A percentile compares a stretch with the other conserved stretches of the same genome.
phyloP scores from a whole-genome alignment of 2,113 vertebrate genomes.

The Anarrhichthys ocellatus region DNA sequence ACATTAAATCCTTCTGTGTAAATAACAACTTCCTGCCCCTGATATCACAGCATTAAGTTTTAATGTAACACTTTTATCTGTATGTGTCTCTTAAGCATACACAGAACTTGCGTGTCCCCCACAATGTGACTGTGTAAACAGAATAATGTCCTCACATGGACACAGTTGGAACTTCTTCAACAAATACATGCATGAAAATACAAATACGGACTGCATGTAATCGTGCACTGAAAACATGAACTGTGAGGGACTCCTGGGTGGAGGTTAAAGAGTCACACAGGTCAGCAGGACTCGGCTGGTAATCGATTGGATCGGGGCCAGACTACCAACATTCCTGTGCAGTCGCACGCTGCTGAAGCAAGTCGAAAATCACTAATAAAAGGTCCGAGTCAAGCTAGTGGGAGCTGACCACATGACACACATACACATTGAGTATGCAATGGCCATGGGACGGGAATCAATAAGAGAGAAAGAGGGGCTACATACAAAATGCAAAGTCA shows the following conservation, averaged over 20 bases:
- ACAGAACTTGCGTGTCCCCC: background rate
- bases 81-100: background rate
- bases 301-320: slow-evolving; percentile 61
- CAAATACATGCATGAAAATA: background rate
- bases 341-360: slow-evolving; percentile 28
- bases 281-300: slow-evolving; percentile 37
- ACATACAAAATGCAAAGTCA: background rate
- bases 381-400: slow-evolving; percentile 52
- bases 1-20: background rate
- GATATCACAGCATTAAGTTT: background rate
- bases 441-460: background rate
- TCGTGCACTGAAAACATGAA: slow-evolving; percentile 24
- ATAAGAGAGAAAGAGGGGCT: background rate
- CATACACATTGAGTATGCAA: background rate
- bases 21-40: background rate
- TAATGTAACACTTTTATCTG: background rate
- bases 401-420: slow-evolving; percentile 45
- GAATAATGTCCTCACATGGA: background rate
- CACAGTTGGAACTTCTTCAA: background rate
- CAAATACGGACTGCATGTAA: background rate
- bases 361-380: slow-evolving; percentile 54
- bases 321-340: slow-evolving; percentile 44
- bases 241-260: slow-evolving; percentile 9
- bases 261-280: slow-evolving; percentile 37
- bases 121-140: background rate